Evolutionary conservation across 2,797 vertebrate species (phyloP), one percentile per base, ranked within the genome.

Genomic region (Oreochromis mossambicus): DNA sequence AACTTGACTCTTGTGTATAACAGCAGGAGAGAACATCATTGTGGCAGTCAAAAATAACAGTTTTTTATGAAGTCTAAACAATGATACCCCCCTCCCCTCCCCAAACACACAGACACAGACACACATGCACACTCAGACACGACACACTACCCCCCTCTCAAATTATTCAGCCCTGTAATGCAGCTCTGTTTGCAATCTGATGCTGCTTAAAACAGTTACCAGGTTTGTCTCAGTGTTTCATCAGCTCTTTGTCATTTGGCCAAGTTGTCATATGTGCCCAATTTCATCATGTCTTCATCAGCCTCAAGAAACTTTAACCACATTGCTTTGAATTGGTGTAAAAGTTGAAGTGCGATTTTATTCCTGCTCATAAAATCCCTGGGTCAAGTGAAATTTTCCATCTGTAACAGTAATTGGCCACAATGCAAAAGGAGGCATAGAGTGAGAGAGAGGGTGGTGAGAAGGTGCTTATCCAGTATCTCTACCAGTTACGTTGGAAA

Each of bases 231-330:
- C 89, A 85, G 88, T 90, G 92, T 96, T 96, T 95, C 95, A 93
- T 96, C 95, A 96, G 93, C 93, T 94, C 88, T 92, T 95, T 95
- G 95, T 95, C 92, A 90, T 93, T 89, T 94, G 95, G 93, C 94
- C 94, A 94, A 95, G 78, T 95, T 95, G 94, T 95, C 95, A 95
- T 94, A 89, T 93, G 92, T 95, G 91, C 90, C 90, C 91, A 91
- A 88, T 95, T 95, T 95, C 94, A 94, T 95, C 95, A 95, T 94
- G 93, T 95, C 93, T 95, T 95, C 94, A 95, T 94, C 95, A 94
- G 92, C 93, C 88, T 66, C 56, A 66, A 93, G 86, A 93, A 84
- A 91, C 92, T 82, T 90, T 87, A 93, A 94, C 90, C 88, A 43
- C 85, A 79, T 89, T 80, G 86, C 89, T 93, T 93, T 93, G 91